Base-by-base conservation (phyloP, 2,888 invertebrate genomes). In the Galerucella nymphaeae region DNA sequence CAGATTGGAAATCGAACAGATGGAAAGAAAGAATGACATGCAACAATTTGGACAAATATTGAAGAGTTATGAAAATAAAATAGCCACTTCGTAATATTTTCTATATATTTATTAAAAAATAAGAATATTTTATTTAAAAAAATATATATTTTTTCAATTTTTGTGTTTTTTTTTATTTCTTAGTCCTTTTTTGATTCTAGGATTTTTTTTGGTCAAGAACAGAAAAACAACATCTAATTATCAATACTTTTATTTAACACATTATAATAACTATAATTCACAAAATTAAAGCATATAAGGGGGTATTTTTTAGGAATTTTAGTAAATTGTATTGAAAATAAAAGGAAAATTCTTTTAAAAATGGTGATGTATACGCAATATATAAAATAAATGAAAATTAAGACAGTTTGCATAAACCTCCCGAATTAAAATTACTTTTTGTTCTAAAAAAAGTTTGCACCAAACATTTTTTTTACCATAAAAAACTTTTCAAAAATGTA, bases 21-120 rank as follows among this genome's bases (percentile, higher is more conserved):
- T 90, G 75, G 92, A 93, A 80, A 90, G 92, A 80, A 88, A 88
- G 68, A 86, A 88, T 20, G 92, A 92, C 85, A 83, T 89, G 88
- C 78, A 90, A 88, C 76, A 88, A 87, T 82, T 86, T 79, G 75
- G 81, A 4, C 80, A 83, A 71, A 84, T 86, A 61, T 79, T 86
- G 55, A 72, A 64, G 13, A 64, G 11, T 53, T 72, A 63, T 23
- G 64, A 55, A 23, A 55, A 42, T 20, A 57, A 63, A 61, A 67
- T 55, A 23, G 16, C 50, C 10, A 53, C n/a, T 53, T 53, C 16
- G 50, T 11, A n/a, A n/a, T n/a, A 50, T 50, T 16, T 16, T n/a
- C 8, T 50, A 10, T 42, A 42, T 53, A 6, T 53, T 16, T 53
- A 16, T 16, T 16, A 53, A 53, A 53, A 53, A 53, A n/a, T 53